phyloP scores from a whole-genome alignment of 2,797 vertebrate genomes.

The Cephalopachus bancanus region DNA sequence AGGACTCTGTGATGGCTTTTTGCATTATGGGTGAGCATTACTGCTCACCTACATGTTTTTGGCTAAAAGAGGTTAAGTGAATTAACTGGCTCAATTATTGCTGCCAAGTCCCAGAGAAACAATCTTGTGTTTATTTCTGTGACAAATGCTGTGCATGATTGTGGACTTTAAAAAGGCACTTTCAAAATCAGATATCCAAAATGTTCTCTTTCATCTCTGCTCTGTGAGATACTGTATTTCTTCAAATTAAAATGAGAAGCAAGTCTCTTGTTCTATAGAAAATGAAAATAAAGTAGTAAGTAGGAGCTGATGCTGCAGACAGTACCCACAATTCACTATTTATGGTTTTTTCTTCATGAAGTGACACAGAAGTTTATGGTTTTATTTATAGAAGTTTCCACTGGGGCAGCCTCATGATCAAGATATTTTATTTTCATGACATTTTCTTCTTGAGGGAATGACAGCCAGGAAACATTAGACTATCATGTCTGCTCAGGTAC shows the following conservation, averaged over 20 bases:
- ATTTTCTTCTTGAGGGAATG: background rate
- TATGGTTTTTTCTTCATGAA: background rate
- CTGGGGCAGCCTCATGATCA: background rate
- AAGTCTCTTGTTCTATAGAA: background rate
- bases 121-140: conserved; percentile 23
- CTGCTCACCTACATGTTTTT: background rate
- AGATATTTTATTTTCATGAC: conserved; percentile 51
- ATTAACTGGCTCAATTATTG: background rate
- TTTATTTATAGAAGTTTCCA: conserved; percentile 44
- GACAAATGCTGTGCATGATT: background rate
- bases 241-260: conserved; percentile 58
- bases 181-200: conserved; percentile 10
- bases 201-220: conserved; percentile 7
- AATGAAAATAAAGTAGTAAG: background rate
- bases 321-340: background rate
- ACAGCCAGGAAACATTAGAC: conserved; percentile 6
- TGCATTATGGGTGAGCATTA: background rate
- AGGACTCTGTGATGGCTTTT: background rate
- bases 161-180: conserved; percentile 20
- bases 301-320: background rate
- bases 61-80: conserved; percentile 1
- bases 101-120: background rate
- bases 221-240: background rate
- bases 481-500: background rate
- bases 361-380: conserved; percentile 15